These are phyloP conservation scores for Cantharis rustica DNA, from an alignment of 2,888 invertebrate species.

Conservation along the genomic window DNA sequence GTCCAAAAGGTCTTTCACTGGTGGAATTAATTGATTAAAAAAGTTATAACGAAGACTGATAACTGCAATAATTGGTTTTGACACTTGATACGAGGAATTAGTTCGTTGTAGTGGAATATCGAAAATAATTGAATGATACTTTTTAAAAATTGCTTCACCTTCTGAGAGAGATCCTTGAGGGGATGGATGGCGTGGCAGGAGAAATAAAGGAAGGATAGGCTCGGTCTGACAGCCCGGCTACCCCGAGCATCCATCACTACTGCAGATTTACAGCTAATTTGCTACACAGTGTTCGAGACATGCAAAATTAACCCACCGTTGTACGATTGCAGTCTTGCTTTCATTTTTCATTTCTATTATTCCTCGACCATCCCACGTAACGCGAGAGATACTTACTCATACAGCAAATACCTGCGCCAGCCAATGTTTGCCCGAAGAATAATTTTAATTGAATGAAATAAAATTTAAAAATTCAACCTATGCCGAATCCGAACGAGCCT, in stretches of 20 bases:
- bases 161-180: slow-evolving; percentile 13
- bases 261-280: slow-evolving; percentile 54
- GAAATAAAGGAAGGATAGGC: slow-evolving; percentile 43
- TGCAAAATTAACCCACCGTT: slow-evolving; percentile 52
- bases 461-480: neutral
- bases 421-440: too few species aligned
- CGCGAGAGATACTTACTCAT: too few species aligned
- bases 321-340: slow-evolving; percentile 32
- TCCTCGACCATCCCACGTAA: too few species aligned
- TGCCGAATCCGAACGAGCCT: neutral
- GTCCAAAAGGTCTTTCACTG: neutral
- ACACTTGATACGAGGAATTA: neutral
- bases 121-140: slow-evolving; percentile 1
- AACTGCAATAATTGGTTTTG: neutral
- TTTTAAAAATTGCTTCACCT: slow-evolving; percentile 18
- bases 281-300: slow-evolving; percentile 52
- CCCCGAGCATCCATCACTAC: slow-evolving; percentile 49
- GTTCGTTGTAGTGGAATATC: slow-evolving; percentile 2
- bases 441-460: neutral
- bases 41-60: slow-evolving; percentile 1
- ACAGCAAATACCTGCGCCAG: too few species aligned
- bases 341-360: neutral
- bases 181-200: slow-evolving; percentile 38
- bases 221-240: slow-evolving; percentile 45
- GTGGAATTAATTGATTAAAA: slow-evolving; percentile 5